These are phyloP conservation scores for Reinhardtius hippoglossoides DNA, from an alignment of 2,113 vertebrate species.

Conservation along the genomic window DNA sequence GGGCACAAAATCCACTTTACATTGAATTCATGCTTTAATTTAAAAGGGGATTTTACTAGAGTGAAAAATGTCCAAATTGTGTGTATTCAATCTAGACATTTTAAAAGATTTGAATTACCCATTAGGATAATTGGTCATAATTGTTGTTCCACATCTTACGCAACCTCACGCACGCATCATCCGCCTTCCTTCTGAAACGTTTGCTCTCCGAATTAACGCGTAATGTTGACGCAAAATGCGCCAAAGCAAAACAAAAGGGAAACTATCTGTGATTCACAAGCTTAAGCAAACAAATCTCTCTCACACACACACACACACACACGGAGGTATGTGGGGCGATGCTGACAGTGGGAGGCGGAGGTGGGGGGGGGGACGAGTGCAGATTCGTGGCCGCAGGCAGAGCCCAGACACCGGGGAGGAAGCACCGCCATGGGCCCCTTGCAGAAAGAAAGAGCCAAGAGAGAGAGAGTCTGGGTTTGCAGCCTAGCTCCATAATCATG, in stretches of 20 bases:
- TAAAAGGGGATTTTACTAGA: no score
- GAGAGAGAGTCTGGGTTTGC: background rate
- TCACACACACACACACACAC: conserved; percentile 7
- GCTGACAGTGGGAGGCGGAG: conserved; percentile 12
- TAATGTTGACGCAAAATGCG: conserved; percentile 31
- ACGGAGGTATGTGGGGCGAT: conserved; percentile 50
- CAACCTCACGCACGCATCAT: background rate
- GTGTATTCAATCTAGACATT: no score
- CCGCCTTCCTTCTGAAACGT: background rate
- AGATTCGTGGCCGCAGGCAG: conserved; percentile 32
- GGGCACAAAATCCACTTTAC: no score
- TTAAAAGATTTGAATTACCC: background rate
- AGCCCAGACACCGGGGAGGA: conserved; percentile 14
- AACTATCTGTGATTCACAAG: conserved; percentile 56
- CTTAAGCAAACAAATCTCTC: conserved; percentile 64
- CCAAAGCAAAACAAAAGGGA: conserved; percentile 47
- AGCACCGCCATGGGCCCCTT: background rate
- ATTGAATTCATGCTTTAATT: no score
- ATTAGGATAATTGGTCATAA: no score
- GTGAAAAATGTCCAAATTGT: no score
- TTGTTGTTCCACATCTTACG: no score
- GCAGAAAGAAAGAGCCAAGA: background rate
- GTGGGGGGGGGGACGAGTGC: conserved; percentile 15
- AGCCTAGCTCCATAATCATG: background rate
- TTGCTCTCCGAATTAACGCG: background rate